phyloP scores from a whole-genome alignment of 2,797 vertebrate genomes.

The Chromis chromis region DNA sequence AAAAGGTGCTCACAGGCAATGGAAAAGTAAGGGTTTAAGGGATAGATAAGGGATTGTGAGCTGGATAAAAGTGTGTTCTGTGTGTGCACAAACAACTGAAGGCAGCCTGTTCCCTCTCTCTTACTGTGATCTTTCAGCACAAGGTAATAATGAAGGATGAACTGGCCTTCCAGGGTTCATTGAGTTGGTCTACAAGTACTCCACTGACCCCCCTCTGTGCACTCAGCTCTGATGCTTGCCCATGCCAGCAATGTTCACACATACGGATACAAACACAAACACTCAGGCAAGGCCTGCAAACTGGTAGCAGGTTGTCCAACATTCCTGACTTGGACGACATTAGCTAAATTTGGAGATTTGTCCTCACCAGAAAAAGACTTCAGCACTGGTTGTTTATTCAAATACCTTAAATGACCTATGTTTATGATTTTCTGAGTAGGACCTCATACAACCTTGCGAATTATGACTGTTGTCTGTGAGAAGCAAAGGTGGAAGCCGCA shows the following conservation, averaged over 20 bases:
- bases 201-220: conserved; percentile 63
- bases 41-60: conserved; percentile 50
- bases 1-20: conserved; percentile 47
- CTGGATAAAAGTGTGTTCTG: conserved; percentile 52
- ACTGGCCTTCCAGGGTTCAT: conserved; percentile 73
- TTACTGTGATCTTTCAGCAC: conserved; percentile 76
- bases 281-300: conserved; percentile 63
- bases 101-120: conserved; percentile 42
- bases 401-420: conserved; percentile 57
- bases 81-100: conserved; percentile 39
- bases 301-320: conserved; percentile 73
- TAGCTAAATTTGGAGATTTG: conserved; percentile 62
- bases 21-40: conserved; percentile 50
- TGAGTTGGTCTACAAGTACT: conserved; percentile 72
- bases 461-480: conserved; percentile 74
- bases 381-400: conserved; percentile 50
- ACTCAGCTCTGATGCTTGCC: conserved; percentile 69
- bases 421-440: conserved; percentile 57
- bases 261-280: conserved; percentile 72
- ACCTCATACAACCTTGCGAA: conserved; percentile 59
- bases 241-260: conserved; percentile 79
- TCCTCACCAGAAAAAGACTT: conserved; percentile 35
- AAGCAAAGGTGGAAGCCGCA: conserved; percentile 60
- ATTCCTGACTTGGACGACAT: conserved; percentile 68
- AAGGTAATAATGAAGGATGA: conserved; percentile 76